phyloP scores from a whole-genome alignment of 2,888 invertebrate species.

The Rhamnusium bicolor region DNA sequence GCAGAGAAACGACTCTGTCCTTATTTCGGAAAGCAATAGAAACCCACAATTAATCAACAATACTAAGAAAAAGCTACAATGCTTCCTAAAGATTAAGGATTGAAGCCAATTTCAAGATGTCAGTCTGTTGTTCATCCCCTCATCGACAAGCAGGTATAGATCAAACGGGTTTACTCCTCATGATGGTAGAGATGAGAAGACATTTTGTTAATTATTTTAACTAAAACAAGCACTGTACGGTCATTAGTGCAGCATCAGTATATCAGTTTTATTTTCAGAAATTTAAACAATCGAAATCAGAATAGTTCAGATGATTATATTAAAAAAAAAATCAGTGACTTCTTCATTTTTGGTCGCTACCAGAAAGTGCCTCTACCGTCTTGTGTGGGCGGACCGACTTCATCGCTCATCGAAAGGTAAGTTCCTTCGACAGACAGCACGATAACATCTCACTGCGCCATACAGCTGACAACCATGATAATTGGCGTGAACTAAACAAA shows the following conservation, averaged over 20 bases:
- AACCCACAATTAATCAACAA: slow-evolving; percentile 61
- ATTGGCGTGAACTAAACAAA: slow-evolving; percentile 64
- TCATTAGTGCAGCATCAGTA: no score
- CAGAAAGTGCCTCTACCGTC: slow-evolving; percentile 20
- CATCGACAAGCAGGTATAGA: slow-evolving; percentile 46
- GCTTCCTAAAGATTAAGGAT: slow-evolving; percentile 58
- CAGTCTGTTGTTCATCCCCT: slow-evolving; percentile 52
- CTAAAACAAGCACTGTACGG: no score
- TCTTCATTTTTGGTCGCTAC: not conserved
- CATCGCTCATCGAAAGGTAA: slow-evolving; percentile 12
- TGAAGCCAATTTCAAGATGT: slow-evolving; percentile 61
- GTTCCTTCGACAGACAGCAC: slow-evolving; percentile 29
- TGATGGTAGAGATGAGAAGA: slow-evolving; percentile 19
- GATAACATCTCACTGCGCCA: slow-evolving; percentile 55
- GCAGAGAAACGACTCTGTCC: slow-evolving; percentile 22
- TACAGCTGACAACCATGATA: slow-evolving; percentile 64
- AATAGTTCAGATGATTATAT: no score
- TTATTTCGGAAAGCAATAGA: slow-evolving; percentile 40
- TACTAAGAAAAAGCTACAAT: slow-evolving; percentile 57
- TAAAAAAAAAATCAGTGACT: no score
- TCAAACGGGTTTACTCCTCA: slow-evolving; percentile 26
- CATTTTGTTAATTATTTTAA: not conserved
- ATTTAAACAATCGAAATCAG: no score
- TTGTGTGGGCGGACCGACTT: not conserved
- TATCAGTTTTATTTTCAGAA: no score